Evolutionary conservation across 2,113 vertebrate genomes (phyloP), one percentile per base, ranked within the genome.

Genomic region (Oncorhynchus mykiss): DNA sequence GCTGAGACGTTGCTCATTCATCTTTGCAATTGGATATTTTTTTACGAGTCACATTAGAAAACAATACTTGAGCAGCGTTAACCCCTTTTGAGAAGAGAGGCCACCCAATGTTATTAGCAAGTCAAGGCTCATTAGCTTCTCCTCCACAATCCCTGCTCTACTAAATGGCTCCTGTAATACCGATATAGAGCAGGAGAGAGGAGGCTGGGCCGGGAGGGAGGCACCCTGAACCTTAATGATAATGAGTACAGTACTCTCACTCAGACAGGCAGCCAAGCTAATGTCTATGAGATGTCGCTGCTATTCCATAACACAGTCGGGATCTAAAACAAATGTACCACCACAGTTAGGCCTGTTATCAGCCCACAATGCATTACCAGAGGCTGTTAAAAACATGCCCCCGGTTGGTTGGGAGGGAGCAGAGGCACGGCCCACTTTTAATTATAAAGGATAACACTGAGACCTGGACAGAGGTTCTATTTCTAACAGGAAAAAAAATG

Each of bases 61-160:
- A 68, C 67, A 68, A 68, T 45, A 68, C 45, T 68, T 31, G 31
- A 68, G 31, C 27, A 16, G 27, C 16, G 31, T 29, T 34, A 27
- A 68, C 67, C 67, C 29, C 67, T 16, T 14, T 16, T 8, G 67
- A 9, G 67, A 34, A 16, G 18, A n/a, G 20, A 31, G 67, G 20
- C 67, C 67, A 68, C 27, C 67, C 67, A 34, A 29, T n/a, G 67
- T 45, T 45, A 68, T 68, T 68, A 68, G 29, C 67, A 27, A 31
- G 67, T 68, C 67, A 68, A 18, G 29, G 25, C 67, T 34, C 67
- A 68, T 68, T 68, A 68, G 29, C 67, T 31, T 34, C 67, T 3
- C 67, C 59, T 8, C 27, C 67, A 39, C 16, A 39, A 31, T 29
- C 29, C 16, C 67, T 8, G 29, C 67, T 18, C 9, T 20, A 2